Conservation (phyloP, 1,140 invertebrate genomes). For the Augochlora pura region DNA sequence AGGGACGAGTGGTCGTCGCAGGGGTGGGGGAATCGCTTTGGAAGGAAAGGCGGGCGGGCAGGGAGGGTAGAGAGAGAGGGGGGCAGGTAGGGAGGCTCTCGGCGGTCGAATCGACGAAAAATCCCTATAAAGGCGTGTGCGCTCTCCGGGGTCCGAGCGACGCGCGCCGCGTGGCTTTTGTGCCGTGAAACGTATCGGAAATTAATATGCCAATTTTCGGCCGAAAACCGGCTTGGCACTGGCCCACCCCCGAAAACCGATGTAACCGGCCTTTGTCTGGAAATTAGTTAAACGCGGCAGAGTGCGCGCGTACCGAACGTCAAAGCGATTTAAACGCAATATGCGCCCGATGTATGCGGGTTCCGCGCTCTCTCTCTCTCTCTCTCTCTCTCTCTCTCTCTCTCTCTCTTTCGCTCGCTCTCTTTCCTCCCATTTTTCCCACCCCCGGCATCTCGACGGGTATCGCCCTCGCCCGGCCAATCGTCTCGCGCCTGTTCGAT, state of each 20-base stretch:
- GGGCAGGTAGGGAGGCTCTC: too few species aligned
- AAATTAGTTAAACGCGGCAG: constrained; percentile 49
- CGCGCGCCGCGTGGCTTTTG: constrained; percentile 20
- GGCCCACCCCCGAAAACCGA: background rate
- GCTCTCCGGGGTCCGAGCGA: background rate
- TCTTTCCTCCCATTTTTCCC: too few species aligned
- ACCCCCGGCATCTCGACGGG: too few species aligned
- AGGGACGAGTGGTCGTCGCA: background rate
- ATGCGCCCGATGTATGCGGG: background rate
- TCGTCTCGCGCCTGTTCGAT: background rate
- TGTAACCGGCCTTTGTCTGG: constrained; percentile 42
- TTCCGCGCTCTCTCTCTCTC: too few species aligned
- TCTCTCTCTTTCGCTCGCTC: too few species aligned
- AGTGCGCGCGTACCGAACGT: constrained; percentile 42
- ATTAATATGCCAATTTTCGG: constrained; percentile 47
- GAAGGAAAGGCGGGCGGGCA: background rate
- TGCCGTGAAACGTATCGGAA: constrained; percentile 41
- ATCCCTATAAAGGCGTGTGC: constrained; percentile 15
- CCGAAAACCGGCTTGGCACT: constrained; percentile 35
- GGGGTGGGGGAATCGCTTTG: background rate
- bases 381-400: too few species aligned
- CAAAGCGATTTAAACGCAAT: constrained; percentile 48
- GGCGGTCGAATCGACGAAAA: constrained; percentile 34
- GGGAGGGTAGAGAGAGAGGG: background rate
- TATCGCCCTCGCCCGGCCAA: too few species aligned